A percentile compares a stretch with the other conserved stretches of the same genome.
These are phyloP conservation scores for Escarpia spicata DNA, from an alignment of 2,888 invertebrate species.

Conservation along the genomic window DNA sequence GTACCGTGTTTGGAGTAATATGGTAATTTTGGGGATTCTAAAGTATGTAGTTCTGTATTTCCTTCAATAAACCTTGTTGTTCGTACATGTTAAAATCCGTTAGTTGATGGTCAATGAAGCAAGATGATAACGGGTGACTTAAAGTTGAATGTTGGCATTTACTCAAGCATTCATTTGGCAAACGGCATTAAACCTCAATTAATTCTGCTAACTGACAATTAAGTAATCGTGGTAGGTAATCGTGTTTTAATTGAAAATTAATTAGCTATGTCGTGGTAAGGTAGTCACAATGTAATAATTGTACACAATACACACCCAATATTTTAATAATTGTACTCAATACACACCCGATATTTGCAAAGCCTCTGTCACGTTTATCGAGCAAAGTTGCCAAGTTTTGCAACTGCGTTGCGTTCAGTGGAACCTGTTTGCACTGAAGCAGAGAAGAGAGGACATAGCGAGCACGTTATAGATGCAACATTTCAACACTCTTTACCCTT, in stretches of 20 bases:
- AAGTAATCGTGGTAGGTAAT: too few relatives aligned
- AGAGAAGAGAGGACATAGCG: neutral
- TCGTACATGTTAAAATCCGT: neutral
- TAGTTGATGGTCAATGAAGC: neutral
- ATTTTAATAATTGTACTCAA: neutral
- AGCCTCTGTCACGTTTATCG: constrained; percentile 12
- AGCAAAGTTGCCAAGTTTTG: neutral
- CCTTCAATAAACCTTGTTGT: neutral
- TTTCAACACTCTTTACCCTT: neutral
- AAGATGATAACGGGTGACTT: neutral
- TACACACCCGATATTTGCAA: constrained; percentile 6
- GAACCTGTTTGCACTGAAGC: neutral
- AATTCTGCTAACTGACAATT: too few relatives aligned
- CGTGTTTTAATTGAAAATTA: too few relatives aligned
- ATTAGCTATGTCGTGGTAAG: too few relatives aligned
- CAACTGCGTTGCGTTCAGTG: neutral
- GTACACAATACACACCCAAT: neutral
- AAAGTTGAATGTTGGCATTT: neutral
- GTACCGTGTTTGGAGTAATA: neutral
- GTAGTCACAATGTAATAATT: too few relatives aligned
- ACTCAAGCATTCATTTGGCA: neutral
- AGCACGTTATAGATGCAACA: neutral
- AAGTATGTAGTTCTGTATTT: neutral
- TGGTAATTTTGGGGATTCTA: neutral
- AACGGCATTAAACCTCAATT: too few relatives aligned